Conservation (phyloP, 2,113 vertebrate genomes). For the Bubo blakistoni region DNA sequence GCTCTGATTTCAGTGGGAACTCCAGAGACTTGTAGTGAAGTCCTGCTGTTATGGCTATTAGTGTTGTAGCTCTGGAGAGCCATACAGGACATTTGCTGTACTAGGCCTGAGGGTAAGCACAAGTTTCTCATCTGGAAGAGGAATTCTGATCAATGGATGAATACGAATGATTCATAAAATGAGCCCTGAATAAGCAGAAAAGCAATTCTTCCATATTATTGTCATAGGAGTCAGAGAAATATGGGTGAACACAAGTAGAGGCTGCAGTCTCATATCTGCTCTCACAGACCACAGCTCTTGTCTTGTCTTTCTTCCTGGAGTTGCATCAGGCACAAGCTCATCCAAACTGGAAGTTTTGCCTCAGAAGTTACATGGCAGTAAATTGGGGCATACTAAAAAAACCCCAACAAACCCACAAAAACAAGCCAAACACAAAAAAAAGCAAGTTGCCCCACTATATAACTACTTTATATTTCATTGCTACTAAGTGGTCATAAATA, state of each 20-base stretch:
- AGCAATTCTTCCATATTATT: background rate
- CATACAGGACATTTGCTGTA: background rate
- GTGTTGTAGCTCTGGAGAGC: background rate
- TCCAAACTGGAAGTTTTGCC: background rate
- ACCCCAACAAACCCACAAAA: background rate
- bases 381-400: background rate
- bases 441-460: background rate
- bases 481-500: background rate
- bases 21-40: background rate
- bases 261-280: background rate
- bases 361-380: background rate
- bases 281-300: background rate
- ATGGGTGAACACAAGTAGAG: background rate
- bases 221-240: background rate
- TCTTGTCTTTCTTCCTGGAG: background rate
- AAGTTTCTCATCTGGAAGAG: slow-evolving; percentile 19
- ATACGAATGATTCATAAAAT: slow-evolving; percentile 27
- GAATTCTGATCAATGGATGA: slow-evolving; percentile 32
- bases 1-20: background rate
- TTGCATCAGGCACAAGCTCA: background rate
- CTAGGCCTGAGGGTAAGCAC: slow-evolving; percentile 1
- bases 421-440: background rate
- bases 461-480: background rate
- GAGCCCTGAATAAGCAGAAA: background rate
- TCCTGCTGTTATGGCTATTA: background rate